Conservation (phyloP, 2,797 vertebrate genomes). For the Periophthalmus magnuspinnatus region DNA sequence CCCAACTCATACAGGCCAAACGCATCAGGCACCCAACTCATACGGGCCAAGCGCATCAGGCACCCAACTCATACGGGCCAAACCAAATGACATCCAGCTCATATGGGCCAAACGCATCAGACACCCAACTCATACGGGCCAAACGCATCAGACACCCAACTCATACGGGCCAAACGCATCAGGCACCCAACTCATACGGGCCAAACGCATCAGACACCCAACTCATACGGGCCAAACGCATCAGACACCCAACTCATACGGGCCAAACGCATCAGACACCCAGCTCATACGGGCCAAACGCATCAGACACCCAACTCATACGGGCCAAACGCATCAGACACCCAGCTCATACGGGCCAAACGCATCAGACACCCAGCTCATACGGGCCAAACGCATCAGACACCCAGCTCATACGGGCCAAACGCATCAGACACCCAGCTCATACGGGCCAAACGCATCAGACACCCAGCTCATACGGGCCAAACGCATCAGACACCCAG, state of each 20-base stretch:
- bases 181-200: too few species aligned
- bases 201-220: conserved; percentile 1
- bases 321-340: conserved; percentile 1
- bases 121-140: conserved; percentile 4
- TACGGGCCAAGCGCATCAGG: too few species aligned
- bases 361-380: conserved; percentile 8
- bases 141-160: conserved; percentile 6
- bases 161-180: too few species aligned
- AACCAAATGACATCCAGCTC: conserved; percentile 7
- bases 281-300: conserved; percentile 18
- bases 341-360: not conserved
- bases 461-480: too few species aligned
- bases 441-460: too few species aligned
- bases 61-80: too few species aligned
- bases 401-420: too few species aligned
- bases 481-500: conserved; percentile 6
- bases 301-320: too few species aligned
- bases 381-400: too few species aligned
- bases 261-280: not conserved
- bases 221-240: too few species aligned
- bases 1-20: conserved; percentile 13
- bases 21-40: conserved; percentile 8
- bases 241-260: too few species aligned
- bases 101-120: too few species aligned
- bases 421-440: conserved; percentile 7